phyloP scores from a whole-genome alignment of 1,140 invertebrate species.

The Nasonia longicornis region DNA sequence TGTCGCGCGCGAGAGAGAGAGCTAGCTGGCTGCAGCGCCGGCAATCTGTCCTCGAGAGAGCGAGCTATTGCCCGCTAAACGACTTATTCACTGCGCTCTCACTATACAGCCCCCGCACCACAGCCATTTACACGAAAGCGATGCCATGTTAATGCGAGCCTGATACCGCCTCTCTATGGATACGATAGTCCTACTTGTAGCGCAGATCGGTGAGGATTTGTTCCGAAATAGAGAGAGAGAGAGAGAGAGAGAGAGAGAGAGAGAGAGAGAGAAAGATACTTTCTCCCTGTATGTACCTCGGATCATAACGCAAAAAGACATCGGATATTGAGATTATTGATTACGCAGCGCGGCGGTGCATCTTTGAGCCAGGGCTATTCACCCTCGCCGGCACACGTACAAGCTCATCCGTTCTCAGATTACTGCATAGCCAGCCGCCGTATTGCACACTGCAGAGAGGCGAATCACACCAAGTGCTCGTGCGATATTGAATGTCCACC shows the following conservation, averaged over 20 bases:
- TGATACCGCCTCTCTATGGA: not conserved
- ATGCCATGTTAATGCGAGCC: slow-evolving; percentile 15
- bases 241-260: too few species aligned
- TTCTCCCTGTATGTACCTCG: too few species aligned
- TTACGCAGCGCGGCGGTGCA: slow-evolving; percentile 2
- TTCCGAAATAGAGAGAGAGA: too few species aligned
- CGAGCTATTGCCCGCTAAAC: slow-evolving; percentile 51
- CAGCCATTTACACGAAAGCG: slow-evolving; percentile 32
- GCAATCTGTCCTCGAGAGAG: slow-evolving; percentile 45
- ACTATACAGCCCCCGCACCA: not conserved
- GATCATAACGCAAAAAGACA: slow-evolving; percentile 19
- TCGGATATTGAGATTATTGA: slow-evolving; percentile 28
- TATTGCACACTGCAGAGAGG: not conserved
- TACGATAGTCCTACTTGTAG: too few species aligned
- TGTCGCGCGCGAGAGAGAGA: slow-evolving; percentile 27
- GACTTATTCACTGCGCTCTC: slow-evolving; percentile 45
- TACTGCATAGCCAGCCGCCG: slow-evolving; percentile 25
- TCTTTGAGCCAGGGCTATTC: too few species aligned
- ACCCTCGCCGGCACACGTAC: not conserved
- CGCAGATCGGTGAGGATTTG: too few species aligned
- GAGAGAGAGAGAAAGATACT: too few species aligned
- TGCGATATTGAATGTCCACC: slow-evolving; percentile 56
- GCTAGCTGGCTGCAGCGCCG: slow-evolving; percentile 27
- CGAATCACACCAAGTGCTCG: slow-evolving; percentile 58
- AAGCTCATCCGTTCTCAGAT: slow-evolving; percentile 21